Conservation (phyloP, 2,888 invertebrate genomes). For the Hartigia nigra region DNA sequence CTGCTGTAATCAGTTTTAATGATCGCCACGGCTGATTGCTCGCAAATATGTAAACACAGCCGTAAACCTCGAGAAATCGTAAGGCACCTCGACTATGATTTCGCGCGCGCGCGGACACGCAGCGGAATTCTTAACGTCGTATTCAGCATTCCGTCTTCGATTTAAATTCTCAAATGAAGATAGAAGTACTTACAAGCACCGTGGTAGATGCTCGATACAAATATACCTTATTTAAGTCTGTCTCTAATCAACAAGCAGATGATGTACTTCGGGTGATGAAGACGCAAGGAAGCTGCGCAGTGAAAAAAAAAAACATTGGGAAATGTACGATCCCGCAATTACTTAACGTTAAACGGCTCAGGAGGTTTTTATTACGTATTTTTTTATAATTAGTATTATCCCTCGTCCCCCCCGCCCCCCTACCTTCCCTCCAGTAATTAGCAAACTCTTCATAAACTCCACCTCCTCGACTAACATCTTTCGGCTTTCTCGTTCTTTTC, state of each 20-base stretch:
- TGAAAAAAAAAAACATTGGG: not conserved
- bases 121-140: not conserved
- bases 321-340: not conserved
- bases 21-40: slow-evolving; percentile 32
- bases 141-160: not conserved
- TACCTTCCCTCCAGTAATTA: slow-evolving; percentile 28
- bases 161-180: not conserved
- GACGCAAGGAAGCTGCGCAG: not conserved
- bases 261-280: not conserved
- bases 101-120: not conserved
- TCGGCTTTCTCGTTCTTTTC: slow-evolving; percentile 14
- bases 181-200: not conserved
- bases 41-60: slow-evolving; percentile 22
- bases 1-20: slow-evolving; percentile 25
- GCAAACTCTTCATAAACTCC: slow-evolving; percentile 11
- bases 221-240: not conserved
- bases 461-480: slow-evolving; percentile 12
- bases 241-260: not conserved
- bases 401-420: no score
- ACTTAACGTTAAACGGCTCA: not conserved
- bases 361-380: slow-evolving; percentile 13
- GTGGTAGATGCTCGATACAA: not conserved
- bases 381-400: slow-evolving; percentile 36
- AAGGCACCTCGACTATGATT: slow-evolving; percentile 11
- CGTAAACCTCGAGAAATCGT: slow-evolving; percentile 7